Evolutionary conservation across 2,797 vertebrate genomes (phyloP).

Genomic region (Phrynocephalus vlangalii): DNA sequence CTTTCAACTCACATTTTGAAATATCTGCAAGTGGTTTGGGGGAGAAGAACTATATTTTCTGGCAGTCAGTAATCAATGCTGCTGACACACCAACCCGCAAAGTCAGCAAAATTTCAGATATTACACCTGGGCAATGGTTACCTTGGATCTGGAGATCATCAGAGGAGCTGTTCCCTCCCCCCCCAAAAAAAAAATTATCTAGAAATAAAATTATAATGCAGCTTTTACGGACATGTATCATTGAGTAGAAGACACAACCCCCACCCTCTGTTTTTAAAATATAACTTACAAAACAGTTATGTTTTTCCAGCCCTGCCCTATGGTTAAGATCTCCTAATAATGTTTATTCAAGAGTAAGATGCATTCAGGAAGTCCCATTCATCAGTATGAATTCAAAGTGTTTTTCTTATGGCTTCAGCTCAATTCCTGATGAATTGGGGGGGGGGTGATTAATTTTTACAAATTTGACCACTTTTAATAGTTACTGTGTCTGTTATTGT

Average conservation of each 20-base stretch:
- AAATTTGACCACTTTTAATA: neutral
- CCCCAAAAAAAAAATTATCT: neutral
- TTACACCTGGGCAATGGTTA: neutral
- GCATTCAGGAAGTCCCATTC: neutral
- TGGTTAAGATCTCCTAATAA: neutral
- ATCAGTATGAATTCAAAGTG: neutral
- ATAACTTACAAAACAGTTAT: too few relatives aligned
- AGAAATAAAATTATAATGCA: neutral
- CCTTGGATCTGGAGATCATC: neutral
- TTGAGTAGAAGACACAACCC: too few relatives aligned
- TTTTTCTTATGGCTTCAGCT: neutral
- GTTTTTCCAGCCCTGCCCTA: neutral
- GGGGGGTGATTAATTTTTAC: neutral
- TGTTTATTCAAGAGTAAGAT: neutral
- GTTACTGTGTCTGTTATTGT: neutral
- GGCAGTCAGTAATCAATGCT: neutral
- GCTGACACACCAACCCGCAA: neutral
- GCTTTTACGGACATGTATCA: too few relatives aligned
- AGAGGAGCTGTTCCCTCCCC: neutral
- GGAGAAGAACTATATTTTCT: neutral
- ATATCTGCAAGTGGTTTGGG: neutral
- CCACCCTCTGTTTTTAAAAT: too few relatives aligned
- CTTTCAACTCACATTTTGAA: constrained; percentile 37
- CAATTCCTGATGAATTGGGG: neutral
- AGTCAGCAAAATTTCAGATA: neutral